Percentiles rank a stretch among this genome's conserved stretches.
phyloP scores from a whole-genome alignment of 2,888 invertebrate species.

The Trachelus tabidus region DNA sequence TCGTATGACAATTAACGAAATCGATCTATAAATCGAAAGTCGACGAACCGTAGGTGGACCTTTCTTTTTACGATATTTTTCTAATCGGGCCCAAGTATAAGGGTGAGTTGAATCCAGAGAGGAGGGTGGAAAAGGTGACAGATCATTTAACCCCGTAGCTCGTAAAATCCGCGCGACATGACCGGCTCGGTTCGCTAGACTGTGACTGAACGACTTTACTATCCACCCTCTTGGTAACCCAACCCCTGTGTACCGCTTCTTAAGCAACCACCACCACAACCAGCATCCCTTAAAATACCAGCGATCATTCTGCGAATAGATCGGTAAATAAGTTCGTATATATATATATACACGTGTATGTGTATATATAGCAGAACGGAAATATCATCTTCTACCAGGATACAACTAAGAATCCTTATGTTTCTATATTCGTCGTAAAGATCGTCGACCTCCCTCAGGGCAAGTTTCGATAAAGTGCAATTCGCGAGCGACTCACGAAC shows the following conservation, averaged over 20 bases:
- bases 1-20: background rate
- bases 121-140: slow-evolving; percentile 48
- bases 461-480: background rate
- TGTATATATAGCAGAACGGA: background rate
- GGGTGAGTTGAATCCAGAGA: slow-evolving; percentile 3
- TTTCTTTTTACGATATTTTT: slow-evolving; percentile 15
- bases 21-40: background rate
- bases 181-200: slow-evolving; percentile 45
- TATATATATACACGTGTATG: too few relatives aligned
- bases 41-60: background rate
- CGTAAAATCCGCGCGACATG: slow-evolving; percentile 45
- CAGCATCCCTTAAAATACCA: background rate
- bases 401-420: background rate
- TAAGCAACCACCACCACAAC: background rate
- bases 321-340: background rate
- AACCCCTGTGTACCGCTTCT: background rate
- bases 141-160: slow-evolving; percentile 55
- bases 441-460: background rate
- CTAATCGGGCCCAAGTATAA: slow-evolving; percentile 6
- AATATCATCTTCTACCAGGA: background rate
- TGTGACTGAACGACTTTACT: slow-evolving; percentile 40
- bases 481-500: background rate
- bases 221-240: slow-evolving; percentile 5
- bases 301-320: background rate
- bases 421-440: background rate